Evolutionary conservation across 2,797 vertebrate species (phyloP).

Genomic region (Falco novaeseelandiae): DNA sequence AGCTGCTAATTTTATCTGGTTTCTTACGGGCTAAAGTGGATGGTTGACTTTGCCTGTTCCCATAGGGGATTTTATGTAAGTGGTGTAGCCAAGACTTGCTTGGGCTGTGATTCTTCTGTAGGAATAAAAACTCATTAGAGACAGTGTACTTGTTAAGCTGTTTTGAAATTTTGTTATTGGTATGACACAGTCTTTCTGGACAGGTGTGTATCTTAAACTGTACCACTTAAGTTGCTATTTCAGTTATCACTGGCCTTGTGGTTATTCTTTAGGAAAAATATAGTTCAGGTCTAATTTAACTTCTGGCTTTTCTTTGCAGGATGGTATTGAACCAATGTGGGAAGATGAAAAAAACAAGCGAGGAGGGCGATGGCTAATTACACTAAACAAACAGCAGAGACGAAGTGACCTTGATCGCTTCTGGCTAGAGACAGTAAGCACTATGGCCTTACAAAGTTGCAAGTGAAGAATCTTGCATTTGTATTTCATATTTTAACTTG

Average conservation of each 20-base stretch:
- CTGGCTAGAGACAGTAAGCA: conserved; percentile 95
- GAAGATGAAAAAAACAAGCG: conserved; percentile 93
- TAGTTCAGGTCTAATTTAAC: neutral
- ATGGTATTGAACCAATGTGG: conserved; percentile 98
- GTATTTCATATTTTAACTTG: neutral
- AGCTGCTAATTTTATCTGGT: neutral
- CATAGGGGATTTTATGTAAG: neutral
- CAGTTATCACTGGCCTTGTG: neutral
- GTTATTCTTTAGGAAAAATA: neutral
- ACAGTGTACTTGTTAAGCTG: neutral
- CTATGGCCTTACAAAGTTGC: neutral
- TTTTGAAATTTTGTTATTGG: neutral
- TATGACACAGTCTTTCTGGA: neutral
- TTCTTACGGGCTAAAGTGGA: neutral
- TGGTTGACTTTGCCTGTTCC: neutral
- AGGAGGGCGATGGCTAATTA: conserved; percentile 96
- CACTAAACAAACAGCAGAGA: conserved; percentile 94
- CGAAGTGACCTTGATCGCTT: conserved; percentile 93
- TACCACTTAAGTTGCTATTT: neutral
- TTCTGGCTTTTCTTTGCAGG: conserved; percentile 75
- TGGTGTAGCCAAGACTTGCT: neutral
- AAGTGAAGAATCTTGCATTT: neutral
- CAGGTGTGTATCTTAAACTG: neutral
- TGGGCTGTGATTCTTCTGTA: neutral
- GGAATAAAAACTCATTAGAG: neutral